phyloP scores from a whole-genome alignment of 2,797 vertebrate genomes.

The Sebastes taczanowskii region DNA sequence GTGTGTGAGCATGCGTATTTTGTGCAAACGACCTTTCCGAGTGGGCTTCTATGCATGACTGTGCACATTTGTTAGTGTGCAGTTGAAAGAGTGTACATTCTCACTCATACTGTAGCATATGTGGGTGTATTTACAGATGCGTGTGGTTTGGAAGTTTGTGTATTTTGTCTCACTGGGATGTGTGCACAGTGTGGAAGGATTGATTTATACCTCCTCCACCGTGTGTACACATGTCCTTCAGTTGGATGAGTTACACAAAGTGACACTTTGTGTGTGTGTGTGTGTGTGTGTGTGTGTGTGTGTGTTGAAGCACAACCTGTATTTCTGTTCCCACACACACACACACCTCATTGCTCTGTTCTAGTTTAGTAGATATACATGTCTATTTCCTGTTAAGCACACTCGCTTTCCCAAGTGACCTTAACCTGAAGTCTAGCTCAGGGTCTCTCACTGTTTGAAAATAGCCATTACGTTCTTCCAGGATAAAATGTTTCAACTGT shows the following conservation, averaged over 20 bases:
- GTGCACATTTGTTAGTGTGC: conserved; percentile 5
- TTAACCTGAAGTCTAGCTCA: conserved; percentile 10
- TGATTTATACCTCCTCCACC: conserved; percentile 62
- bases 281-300: conserved; percentile 2
- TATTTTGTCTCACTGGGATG: conserved; percentile 44
- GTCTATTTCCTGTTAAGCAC: conserved; percentile 22
- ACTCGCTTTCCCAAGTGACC: conserved; percentile 8
- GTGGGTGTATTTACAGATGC: neutral
- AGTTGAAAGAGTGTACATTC: neutral
- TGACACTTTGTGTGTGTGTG: conserved; percentile 10
- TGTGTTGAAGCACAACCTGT: conserved; percentile 16
- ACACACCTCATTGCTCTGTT: conserved; percentile 2
- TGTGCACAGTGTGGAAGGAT: conserved; percentile 51
- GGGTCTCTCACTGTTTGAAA: neutral
- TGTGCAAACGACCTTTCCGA: neutral
- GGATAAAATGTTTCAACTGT: neutral
- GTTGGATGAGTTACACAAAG: conserved; percentile 41
- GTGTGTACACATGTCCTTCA: conserved; percentile 61
- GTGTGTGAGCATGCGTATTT: neutral
- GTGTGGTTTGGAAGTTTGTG: conserved; percentile 16
- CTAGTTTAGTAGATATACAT: conserved; percentile 6
- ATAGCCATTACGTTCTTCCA: neutral
- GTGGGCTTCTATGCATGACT: conserved; percentile 1
- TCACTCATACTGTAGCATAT: neutral
- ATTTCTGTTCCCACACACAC: conserved; percentile 43